Evolutionary conservation across 1,140 invertebrate species (phyloP), one percentile per base, ranked within the genome.

Genomic region (Macrobrachium nipponense): DNA sequence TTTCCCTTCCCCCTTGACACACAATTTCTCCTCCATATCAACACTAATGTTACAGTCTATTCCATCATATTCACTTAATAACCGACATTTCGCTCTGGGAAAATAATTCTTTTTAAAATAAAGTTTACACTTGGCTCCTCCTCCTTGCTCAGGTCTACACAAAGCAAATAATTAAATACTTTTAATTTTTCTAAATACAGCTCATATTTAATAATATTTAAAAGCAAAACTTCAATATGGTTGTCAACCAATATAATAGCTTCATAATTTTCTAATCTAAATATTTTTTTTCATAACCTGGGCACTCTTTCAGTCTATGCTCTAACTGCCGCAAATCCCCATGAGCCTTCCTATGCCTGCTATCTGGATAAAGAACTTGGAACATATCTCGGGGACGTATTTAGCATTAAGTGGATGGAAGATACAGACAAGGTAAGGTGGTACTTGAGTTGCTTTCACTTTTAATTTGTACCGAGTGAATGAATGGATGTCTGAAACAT

Each of bases 321-420:
- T 11, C 92, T 94, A n/a, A 94, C 94, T 61, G 94, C 94, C 70
- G 92, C 94, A 11, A 94, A 94, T 90, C 88, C 91, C 3, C 87
- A 92, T 12, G 93, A 95, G 88, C 93, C 92, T 12, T 94, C 93
- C 0, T 94, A 92, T 89, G 94, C 93, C n/a, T 94, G 93, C 83
- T 94, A 94, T 88, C 93, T 90, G 89, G 93, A 94, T 89, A 89
- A 92, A 5, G 86, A 90, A n/a, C 86, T 91, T 61, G 76, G 91
- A 27, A 94, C 93, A 15, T 94, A 92, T 89, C 90, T 94, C 17
- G 94, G 92, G 17, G 94, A 94, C 91, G 92, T 94, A 5, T 95
- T 85, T 76, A 85, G 82, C 58, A 61, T 85, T 20, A 85, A 85
- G 76, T 85, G 82, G 82, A 85, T 85, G 82, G 82, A 85, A 58